Base-by-base conservation (phyloP, 2,113 vertebrate genomes). In the Phainopepla nitens region DNA sequence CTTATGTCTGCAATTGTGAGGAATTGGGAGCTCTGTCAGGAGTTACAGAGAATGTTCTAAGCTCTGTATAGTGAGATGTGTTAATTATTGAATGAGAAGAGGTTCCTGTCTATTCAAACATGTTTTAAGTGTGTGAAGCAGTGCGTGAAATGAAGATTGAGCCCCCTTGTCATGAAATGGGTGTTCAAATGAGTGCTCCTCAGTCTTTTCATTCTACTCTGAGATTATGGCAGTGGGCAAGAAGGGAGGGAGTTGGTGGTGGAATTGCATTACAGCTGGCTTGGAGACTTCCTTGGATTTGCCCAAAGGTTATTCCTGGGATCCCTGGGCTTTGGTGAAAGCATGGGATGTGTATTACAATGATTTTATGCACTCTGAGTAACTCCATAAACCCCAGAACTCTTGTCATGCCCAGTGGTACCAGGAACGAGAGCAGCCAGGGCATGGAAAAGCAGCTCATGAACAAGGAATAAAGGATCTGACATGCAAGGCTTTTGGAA, bases 401-500 rank as follows among this genome's bases (percentile, higher is more conserved):
- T 28, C 2, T 25, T n/a, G 31, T 44, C n/a, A 1, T 18, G 71
- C 42, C 60, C 17, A 0, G 25, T 2, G 8, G 17, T 39, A 17
- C 28, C 14, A 53, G 5, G 47, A 60, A 8, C 0, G 4, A 35
- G 60, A 54, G 28, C 72, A 58, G 54, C 45, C 77, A 44, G 42
- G 39, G 11, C 1, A 15, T 4, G 47, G 76, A 58, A 77, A 51
- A 93, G 60, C 75, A 44, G 76, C 41, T 91, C 22, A 33, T 0
- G n/a, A 51, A 11, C 51, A 51, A 51, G 87, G 65, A 79, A 10
- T 68, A 53, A 58, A 86, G 56, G 54, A 83, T 77, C 82, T 64
- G 72, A 47, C 86, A 62, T 81, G 47, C 39, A 70, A 96, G 39
- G 50, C 29, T 86, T 78, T 75, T 49, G 62, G 68, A 93, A 94